phyloP scores from a whole-genome alignment of 2,797 vertebrate genomes.

The Borostomias antarcticus region DNA sequence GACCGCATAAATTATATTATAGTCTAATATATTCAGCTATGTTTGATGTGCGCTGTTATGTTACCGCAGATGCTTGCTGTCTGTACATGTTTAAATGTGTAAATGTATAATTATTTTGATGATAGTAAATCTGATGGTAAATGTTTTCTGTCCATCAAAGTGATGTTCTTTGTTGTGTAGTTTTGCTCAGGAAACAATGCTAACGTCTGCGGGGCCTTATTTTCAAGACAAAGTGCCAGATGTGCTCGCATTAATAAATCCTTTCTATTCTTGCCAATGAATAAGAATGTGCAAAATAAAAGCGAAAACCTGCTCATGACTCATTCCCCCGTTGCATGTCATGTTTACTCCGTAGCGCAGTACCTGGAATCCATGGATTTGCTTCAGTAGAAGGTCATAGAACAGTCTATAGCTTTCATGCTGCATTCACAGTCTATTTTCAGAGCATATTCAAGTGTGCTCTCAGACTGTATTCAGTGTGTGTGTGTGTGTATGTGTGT shows the following conservation, averaged over 20 bases:
- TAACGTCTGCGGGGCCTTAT: slow-evolving; percentile 59
- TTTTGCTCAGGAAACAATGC: slow-evolving; percentile 1
- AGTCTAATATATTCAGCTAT: background rate
- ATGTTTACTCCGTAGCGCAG: no score
- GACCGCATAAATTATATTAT: background rate
- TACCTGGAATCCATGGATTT: no score
- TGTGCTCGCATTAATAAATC: slow-evolving; percentile 33
- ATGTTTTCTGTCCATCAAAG: background rate
- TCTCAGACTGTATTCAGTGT: no score
- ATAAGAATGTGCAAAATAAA: slow-evolving; percentile 51
- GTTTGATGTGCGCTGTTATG: background rate
- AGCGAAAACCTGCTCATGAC: no score
- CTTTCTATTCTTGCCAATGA: slow-evolving; percentile 49
- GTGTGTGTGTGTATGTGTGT: no score
- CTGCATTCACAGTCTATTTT: no score
- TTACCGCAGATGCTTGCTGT: background rate
- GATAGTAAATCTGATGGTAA: no score
- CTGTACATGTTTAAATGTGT: background rate
- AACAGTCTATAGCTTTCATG: no score
- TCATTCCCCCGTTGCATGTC: no score
- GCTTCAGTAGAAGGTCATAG: no score
- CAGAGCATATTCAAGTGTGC: no score
- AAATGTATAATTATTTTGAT: background rate
- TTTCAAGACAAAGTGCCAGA: slow-evolving; percentile 62
- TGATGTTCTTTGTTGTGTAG: slow-evolving; percentile 17